Conservation (phyloP, 2,797 vertebrate species). For the Telmatherina bonti region DNA sequence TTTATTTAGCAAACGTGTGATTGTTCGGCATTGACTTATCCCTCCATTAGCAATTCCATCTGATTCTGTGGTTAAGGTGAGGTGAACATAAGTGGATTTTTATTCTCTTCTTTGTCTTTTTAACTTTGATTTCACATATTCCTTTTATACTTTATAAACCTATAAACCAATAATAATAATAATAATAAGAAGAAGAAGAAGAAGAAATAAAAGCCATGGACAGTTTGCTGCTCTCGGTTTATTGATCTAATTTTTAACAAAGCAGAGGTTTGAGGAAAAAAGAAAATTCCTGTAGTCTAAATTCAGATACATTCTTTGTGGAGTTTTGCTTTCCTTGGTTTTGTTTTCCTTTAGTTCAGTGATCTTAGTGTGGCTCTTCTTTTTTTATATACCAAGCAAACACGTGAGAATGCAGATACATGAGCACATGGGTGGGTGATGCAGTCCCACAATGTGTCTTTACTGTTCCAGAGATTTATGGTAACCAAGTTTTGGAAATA, state of each 20-base stretch:
- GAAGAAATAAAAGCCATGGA: neutral
- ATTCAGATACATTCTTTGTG: neutral
- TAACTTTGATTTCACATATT: neutral
- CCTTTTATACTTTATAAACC: neutral
- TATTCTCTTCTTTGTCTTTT: neutral
- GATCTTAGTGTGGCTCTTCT: neutral
- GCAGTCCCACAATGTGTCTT: neutral
- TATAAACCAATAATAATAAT: slow-evolving; percentile 8
- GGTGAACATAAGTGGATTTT: slow-evolving; percentile 25
- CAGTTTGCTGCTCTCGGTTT: slow-evolving; percentile 7
- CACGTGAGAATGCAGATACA: neutral
- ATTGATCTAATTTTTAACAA: slow-evolving; percentile 19
- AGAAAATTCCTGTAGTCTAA: neutral
- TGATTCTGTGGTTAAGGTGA: slow-evolving; percentile 17
- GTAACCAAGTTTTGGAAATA: neutral
- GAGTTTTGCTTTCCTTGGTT: neutral
- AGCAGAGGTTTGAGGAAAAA: neutral
- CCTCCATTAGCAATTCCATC: slow-evolving; percentile 29
- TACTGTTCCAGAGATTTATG: slow-evolving; percentile 4
- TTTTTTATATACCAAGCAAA: neutral
- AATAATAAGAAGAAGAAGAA: too few species aligned
- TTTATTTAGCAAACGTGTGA: slow-evolving; percentile 63
- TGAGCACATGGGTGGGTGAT: neutral
- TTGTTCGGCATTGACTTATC: slow-evolving; percentile 52
- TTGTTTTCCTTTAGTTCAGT: neutral